phyloP scores from a whole-genome alignment of 2,888 invertebrate genomes.

The Hemicrepidius hirtus region DNA sequence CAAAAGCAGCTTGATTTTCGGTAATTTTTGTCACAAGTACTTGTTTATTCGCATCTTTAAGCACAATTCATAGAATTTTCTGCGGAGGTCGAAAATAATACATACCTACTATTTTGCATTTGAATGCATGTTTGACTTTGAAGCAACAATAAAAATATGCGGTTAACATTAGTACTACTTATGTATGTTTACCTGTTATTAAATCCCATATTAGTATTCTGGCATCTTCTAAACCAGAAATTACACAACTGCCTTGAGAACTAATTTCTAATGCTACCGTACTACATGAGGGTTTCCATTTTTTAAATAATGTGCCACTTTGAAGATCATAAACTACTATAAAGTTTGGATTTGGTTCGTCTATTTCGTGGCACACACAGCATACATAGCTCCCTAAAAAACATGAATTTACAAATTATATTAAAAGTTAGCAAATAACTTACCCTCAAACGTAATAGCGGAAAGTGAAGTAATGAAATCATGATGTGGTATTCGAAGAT shows the following conservation, averaged over 20 bases:
- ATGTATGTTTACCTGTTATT: slow-evolving; percentile 82
- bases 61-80: too few relatives aligned
- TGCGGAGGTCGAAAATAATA: too few relatives aligned
- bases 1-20: too few relatives aligned
- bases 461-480: slow-evolving; percentile 90
- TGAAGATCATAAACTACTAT: slow-evolving; percentile 93
- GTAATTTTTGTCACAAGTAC: too few relatives aligned
- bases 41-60: too few relatives aligned
- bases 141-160: too few relatives aligned
- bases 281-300: slow-evolving; percentile 91
- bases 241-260: slow-evolving; percentile 87
- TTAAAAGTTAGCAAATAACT: neutral
- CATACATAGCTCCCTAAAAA: slow-evolving; percentile 82
- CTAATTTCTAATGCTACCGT: slow-evolving; percentile 91
- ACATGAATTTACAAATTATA: neutral
- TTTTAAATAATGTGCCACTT: slow-evolving; percentile 92
- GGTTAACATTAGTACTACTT: too few relatives aligned
- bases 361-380: slow-evolving; percentile 81
- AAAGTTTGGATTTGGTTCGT: slow-evolving; percentile 89
- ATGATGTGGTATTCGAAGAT: slow-evolving; percentile 91
- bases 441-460: slow-evolving; percentile 89
- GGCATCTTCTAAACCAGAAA: slow-evolving; percentile 88
- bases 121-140: too few relatives aligned
- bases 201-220: slow-evolving; percentile 91
- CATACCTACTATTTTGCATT: too few relatives aligned